A percentile compares a stretch with the other conserved stretches of the same genome.
Conservation (phyloP, 2,113 vertebrate species). For the Menidia beryllina region DNA sequence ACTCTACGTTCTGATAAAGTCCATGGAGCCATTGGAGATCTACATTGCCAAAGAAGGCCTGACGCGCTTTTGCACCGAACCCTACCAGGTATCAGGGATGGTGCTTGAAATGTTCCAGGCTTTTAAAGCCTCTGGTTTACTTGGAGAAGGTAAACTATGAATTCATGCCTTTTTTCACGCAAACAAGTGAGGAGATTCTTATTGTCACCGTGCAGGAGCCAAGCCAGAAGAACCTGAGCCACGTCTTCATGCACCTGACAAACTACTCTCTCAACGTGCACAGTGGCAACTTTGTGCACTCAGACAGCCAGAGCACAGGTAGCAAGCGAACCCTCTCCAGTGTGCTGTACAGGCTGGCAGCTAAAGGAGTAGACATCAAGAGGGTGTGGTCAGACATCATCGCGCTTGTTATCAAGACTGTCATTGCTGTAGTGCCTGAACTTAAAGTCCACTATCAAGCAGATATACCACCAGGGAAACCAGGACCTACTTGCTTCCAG, state of each 20-base stretch:
- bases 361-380: constrained; percentile 92
- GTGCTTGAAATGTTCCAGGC: background rate
- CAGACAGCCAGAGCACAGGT: constrained; percentile 90
- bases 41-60: constrained; percentile 98
- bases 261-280: constrained; percentile 98
- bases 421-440: constrained; percentile 94
- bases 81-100: constrained; percentile 85
- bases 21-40: constrained; percentile 94
- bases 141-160: too few species aligned
- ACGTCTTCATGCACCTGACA: constrained; percentile 97
- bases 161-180: background rate
- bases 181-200: background rate
- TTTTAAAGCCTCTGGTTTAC: too few species aligned
- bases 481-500: constrained; percentile 97
- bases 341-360: constrained; percentile 89
- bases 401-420: constrained; percentile 95
- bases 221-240: constrained; percentile 91
- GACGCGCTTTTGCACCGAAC: constrained; percentile 96
- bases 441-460: constrained; percentile 94
- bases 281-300: constrained; percentile 94
- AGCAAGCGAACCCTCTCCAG: constrained; percentile 97
- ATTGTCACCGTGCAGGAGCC: constrained; percentile 81
- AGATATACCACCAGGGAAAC: constrained; percentile 93
- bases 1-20: constrained; percentile 94
- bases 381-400: constrained; percentile 98